Evolutionary conservation across 2,797 vertebrate genomes (phyloP), one percentile per base, ranked within the genome.

Genomic region (Enteromius thamalakanensis): DNA sequence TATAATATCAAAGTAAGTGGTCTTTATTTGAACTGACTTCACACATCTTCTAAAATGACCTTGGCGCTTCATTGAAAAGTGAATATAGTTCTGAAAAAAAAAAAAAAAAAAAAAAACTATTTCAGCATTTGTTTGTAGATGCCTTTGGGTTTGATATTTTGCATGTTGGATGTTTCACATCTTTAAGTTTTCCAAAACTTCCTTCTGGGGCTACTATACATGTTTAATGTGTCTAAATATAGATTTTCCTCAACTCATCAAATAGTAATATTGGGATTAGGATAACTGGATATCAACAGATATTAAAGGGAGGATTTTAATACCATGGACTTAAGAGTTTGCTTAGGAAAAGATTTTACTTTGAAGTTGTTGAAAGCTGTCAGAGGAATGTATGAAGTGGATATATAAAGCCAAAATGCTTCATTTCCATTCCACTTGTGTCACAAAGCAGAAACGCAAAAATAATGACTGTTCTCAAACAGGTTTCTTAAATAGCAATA

Each of bases 211-310:
- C 21, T 19, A 29, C 51, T 71, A 53, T 80, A 60, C 51, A 45
- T 76, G 6, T 19, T 65, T 4, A 64, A 34, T 29, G 23, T 45
- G 42, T 75, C 65, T 65, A 82, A 65, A 42, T 51, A 75, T 17
- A 64, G 58, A 82, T 75, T 75, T 67, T 53, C 71, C n/a, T 75
- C 23, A 37, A 55, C 49, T 82, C 40, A 47, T 81, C 58, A 82
- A n/a, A 58, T 47, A 45, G 60, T 67, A 76, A 76, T 55, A 76
- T 58, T 70, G 26, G 75, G 75, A 83, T 83, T 83, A 83, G 64
- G 26, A 60, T 34, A 78, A 70, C 40, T 78, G 81, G 75, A 83
- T 51, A 83, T 83, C 74, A 78, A 49, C 47, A 68, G 40, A 47
- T 49, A 78, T 78, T 83, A 77, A 68, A 71, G 19, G 49, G 68